Evolutionary conservation across 2,797 vertebrate species (phyloP).

Genomic region (Onychomys leucogaster): DNA sequence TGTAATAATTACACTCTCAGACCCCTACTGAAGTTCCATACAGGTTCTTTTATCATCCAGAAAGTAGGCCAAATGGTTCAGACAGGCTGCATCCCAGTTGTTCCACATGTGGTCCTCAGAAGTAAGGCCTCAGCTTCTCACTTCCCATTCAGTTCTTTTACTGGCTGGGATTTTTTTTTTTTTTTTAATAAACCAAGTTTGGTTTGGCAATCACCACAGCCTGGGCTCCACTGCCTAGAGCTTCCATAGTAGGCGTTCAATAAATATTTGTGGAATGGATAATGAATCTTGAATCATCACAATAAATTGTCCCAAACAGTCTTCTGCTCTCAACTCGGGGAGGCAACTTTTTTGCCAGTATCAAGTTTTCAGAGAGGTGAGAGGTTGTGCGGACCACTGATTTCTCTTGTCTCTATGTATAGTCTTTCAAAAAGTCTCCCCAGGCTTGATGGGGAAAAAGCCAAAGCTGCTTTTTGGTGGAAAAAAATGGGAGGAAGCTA

Average conservation of each 20-base stretch:
- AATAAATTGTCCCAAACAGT: conserved; percentile 47
- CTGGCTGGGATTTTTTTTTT: conserved; percentile 62
- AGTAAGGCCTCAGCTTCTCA: conserved; percentile 23
- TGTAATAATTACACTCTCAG: conserved; percentile 71
- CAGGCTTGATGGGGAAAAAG: not conserved
- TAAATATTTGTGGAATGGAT: conserved; percentile 75
- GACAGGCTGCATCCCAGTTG: conserved; percentile 54
- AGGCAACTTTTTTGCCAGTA: not conserved
- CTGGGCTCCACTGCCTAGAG: not conserved
- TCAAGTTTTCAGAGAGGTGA: conserved; percentile 48
- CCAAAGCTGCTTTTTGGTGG: not conserved
- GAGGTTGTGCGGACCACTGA: not conserved
- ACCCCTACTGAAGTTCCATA: conserved; percentile 38
- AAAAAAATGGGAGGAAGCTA: not conserved
- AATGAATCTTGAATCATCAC: conserved; percentile 74
- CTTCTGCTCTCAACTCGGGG: conserved; percentile 21
- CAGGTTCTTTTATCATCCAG: conserved; percentile 66
- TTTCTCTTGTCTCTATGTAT: not conserved
- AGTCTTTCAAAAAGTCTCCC: not conserved
- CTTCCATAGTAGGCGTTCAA: conserved; percentile 65
- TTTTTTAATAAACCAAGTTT: conserved; percentile 68
- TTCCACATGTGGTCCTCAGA: conserved; percentile 1
- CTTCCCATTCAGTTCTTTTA: conserved; percentile 72
- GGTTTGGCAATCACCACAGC: conserved; percentile 40
- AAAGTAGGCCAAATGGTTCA: conserved; percentile 53